Evolutionary conservation across 2,797 vertebrate genomes (phyloP).

Genomic region (Sebastes iracundus): DNA sequence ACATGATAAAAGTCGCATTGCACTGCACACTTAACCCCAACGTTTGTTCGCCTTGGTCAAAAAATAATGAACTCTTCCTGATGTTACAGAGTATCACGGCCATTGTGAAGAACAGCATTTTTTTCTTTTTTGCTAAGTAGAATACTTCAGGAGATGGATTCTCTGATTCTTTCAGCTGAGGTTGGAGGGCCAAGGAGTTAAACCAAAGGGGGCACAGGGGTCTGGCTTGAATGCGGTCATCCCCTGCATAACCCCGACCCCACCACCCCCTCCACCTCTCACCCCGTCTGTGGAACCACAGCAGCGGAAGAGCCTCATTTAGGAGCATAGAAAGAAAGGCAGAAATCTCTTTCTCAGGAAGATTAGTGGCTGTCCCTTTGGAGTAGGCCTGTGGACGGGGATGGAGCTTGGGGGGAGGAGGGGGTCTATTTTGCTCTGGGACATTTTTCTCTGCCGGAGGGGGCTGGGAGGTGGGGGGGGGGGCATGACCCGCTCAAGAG

Average conservation of each 20-base stretch:
- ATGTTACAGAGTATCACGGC: not conserved
- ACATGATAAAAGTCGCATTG: not conserved
- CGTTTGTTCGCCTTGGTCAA: not conserved
- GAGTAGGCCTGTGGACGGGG: constrained; percentile 68
- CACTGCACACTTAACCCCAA: not conserved
- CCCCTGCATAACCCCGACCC: constrained; percentile 62
- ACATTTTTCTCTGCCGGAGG: constrained; percentile 84
- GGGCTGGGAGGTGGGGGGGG: accelerated
- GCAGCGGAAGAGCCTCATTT: constrained; percentile 82
- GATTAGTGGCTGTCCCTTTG: constrained; percentile 86
- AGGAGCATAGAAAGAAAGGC: constrained; percentile 76
- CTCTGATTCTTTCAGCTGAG: constrained; percentile 30
- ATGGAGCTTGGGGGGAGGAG: constrained; percentile 2
- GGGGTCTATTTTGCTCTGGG: constrained; percentile 72
- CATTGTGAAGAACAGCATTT: not conserved
- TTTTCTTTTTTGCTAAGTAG: not conserved
- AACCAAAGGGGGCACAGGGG: constrained; percentile 42
- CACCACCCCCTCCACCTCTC: constrained; percentile 41
- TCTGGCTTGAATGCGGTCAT: constrained; percentile 62
- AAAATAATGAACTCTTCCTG: not conserved
- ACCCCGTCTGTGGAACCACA: constrained; percentile 65
- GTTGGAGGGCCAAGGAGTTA: constrained; percentile 57
- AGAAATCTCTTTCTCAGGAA: constrained; percentile 86
- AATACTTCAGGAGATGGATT: constrained; percentile 31
- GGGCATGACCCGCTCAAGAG: constrained; percentile 69